Conservation (phyloP, 2,113 vertebrate genomes). For the Toxotes chatareus region DNA sequence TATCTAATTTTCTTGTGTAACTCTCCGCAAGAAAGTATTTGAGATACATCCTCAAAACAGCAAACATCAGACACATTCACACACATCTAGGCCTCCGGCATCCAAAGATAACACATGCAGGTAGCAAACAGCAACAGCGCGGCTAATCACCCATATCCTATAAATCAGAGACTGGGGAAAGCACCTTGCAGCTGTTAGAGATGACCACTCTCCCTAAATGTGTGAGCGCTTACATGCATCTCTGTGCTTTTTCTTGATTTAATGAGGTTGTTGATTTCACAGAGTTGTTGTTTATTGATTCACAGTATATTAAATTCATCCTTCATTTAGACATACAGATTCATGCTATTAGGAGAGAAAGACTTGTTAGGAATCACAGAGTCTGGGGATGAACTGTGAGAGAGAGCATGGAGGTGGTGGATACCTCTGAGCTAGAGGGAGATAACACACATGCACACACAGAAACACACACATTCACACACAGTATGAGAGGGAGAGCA, state of each 20-base stretch:
- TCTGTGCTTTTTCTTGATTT: background rate
- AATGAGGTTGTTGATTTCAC: constrained; percentile 19
- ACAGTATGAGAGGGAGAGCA: background rate
- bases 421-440: constrained; percentile 32
- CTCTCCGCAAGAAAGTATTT: background rate
- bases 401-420: constrained; percentile 25
- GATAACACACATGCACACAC: background rate
- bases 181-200: background rate
- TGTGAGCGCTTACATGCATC: background rate
- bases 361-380: background rate
- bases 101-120: background rate
- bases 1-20: background rate
- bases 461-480: background rate
- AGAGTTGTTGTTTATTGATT: constrained; percentile 5
- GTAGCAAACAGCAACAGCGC: background rate
- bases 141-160: constrained; percentile 2
- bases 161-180: background rate
- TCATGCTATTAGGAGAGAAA: background rate
- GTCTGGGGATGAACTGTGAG: constrained; percentile 19
- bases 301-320: constrained; percentile 25
- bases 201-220: background rate
- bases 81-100: background rate
- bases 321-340: background rate
- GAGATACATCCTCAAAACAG: background rate
- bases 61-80: background rate